A percentile compares a stretch with the other conserved stretches of the same genome.
phyloP scores from a whole-genome alignment of 2,113 vertebrate species.

The Collichthys lucidus region DNA sequence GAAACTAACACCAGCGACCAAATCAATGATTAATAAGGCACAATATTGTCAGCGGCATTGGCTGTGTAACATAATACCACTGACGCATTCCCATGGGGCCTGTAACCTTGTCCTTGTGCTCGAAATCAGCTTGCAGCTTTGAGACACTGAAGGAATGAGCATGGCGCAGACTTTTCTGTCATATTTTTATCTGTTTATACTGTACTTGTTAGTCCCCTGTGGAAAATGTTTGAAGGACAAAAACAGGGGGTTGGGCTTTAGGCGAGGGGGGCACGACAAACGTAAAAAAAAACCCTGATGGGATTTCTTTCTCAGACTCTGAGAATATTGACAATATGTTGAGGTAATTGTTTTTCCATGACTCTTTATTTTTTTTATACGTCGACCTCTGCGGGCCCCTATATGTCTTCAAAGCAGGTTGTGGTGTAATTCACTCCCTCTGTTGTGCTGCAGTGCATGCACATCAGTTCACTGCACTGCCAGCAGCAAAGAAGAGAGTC shows the following conservation, averaged over 20 bases:
- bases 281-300: slow-evolving; percentile 18
- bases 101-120: slow-evolving; percentile 71
- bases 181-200: slow-evolving; percentile 50
- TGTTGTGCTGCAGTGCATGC: slow-evolving; percentile 40
- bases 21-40: slow-evolving; percentile 85
- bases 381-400: slow-evolving; percentile 14
- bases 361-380: slow-evolving; percentile 8
- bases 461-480: slow-evolving; percentile 40
- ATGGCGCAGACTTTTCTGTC: slow-evolving; percentile 2
- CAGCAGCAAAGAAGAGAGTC: slow-evolving; percentile 26
- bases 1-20: slow-evolving; percentile 76
- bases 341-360: slow-evolving; percentile 23
- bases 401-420: neutral
- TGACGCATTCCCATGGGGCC: slow-evolving; percentile 41
- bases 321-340: slow-evolving; percentile 50
- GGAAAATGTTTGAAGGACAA: slow-evolving; percentile 28
- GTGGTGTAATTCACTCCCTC: slow-evolving; percentile 21
- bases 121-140: slow-evolving; percentile 58
- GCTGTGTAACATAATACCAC: slow-evolving; percentile 72
- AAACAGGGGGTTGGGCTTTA: neutral
- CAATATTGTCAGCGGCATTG: slow-evolving; percentile 65
- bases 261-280: neutral
- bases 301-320: slow-evolving; percentile 26
- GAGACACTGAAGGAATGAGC: slow-evolving; percentile 42
- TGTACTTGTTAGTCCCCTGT: slow-evolving; percentile 34